Percentiles rank a stretch among this genome's conserved stretches.
Conservation (phyloP, 2,113 vertebrate genomes). For the Microcebus griseorufus region DNA sequence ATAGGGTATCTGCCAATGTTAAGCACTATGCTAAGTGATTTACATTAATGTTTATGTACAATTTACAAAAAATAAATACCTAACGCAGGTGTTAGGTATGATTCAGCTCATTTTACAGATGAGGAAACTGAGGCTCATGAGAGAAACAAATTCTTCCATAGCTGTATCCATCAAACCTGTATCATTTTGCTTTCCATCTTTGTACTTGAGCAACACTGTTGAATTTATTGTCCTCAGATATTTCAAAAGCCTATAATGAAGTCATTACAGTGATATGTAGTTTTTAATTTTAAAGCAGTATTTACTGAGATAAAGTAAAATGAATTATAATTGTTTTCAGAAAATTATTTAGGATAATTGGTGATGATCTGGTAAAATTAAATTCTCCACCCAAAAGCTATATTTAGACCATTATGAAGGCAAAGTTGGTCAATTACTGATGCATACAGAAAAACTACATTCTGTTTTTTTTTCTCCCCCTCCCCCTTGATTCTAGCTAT, state of each 20-base stretch:
- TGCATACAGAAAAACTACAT: not conserved
- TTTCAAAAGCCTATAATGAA: not conserved
- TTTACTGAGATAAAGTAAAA: slow-evolving; percentile 18
- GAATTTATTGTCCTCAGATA: not conserved
- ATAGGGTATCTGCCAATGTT: not conserved
- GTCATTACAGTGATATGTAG: not conserved
- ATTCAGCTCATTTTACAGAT: not conserved
- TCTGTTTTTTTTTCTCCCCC: not conserved
- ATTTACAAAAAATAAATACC: not conserved
- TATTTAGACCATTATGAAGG: not conserved
- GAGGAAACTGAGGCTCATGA: not conserved
- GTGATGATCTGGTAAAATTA: slow-evolving; percentile 29
- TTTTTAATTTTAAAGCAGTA: slow-evolving; percentile 39
- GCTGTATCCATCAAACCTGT: not conserved
- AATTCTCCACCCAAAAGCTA: not conserved
- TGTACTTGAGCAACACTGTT: not conserved
- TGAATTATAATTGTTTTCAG: not conserved
- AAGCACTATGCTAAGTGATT: not conserved
- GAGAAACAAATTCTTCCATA: not conserved
- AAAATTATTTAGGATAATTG: not conserved
- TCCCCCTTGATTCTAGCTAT: not conserved
- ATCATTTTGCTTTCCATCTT: not conserved
- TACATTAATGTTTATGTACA: not conserved
- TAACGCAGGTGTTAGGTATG: not conserved
- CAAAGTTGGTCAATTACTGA: not conserved